Evolutionary conservation across 2,797 vertebrate genomes (phyloP), one percentile per base, ranked within the genome.

Genomic region (Rhadinocentrus ornatus): DNA sequence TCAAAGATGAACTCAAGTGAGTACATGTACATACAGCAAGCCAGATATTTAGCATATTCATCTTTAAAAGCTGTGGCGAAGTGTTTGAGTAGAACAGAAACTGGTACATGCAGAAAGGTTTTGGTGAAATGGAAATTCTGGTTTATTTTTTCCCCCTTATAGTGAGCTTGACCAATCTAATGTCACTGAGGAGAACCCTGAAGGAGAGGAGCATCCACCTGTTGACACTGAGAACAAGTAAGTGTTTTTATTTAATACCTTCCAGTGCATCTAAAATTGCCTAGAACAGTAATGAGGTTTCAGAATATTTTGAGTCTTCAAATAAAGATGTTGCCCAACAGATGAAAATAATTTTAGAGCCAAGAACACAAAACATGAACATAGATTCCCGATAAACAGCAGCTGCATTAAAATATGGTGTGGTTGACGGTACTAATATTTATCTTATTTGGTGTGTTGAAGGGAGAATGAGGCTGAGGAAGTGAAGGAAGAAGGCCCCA

Each of bases 191-290:
- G 98, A 99, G 85, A 95, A 94, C 82, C 95, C 96, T 1, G 98
- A 99, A 87, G 96, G 96, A 89, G 98, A 99, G 88, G 98, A 99
- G 66, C 97, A 97, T 85, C 97, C 97, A 44, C 95, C 96, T 80
- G 96, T 95, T 55, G 98, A 99, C 79, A 96, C 98, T 75, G 98
- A 99, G 91, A 99, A 99, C 91, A 99, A 99, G 98, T 99, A 92
- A 94, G 95, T 95, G 68, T 18, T 67, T 46, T 63, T 35, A 39
- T 54, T 16, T 70, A 35, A 7, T 37, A 16, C 3, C 2, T 20
- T 41, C 20, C 44, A n/a, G 7, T n/a, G 10, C 8, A 46, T n/a
- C 20, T 46, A 46, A n/a, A 2, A 8, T n/a, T 46, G 8, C 16
- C 11, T 46, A 46, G 46, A n/a, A 15, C 12, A n/a, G 0, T 35